These are phyloP conservation scores for Bembecia ichneumoniformis DNA, from an alignment of 2,888 invertebrate species.

Conservation along the genomic window DNA sequence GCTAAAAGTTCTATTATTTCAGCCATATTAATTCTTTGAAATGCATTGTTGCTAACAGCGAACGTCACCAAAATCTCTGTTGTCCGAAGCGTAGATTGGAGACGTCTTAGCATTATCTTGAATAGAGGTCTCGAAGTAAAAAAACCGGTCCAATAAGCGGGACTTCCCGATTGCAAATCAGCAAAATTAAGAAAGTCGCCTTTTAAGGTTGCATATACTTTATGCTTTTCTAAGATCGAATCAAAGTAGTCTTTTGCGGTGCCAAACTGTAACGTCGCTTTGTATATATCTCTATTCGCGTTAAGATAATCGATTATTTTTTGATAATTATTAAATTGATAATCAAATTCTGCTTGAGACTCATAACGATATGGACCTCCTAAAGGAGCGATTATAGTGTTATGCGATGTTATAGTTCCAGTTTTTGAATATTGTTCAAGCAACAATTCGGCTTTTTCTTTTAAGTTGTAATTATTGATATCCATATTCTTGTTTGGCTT, in stretches of 20 bases:
- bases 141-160: slow-evolving; percentile 97
- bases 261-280: slow-evolving; percentile 86
- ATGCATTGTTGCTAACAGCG: slow-evolving; percentile 76
- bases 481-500: slow-evolving; percentile 81
- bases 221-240: slow-evolving; percentile 75
- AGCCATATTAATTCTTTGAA: slow-evolving; percentile 67
- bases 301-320: slow-evolving; percentile 91
- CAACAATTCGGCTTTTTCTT: slow-evolving; percentile 85
- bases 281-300: slow-evolving; percentile 76
- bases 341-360: slow-evolving; percentile 90
- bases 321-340: slow-evolving; percentile 93
- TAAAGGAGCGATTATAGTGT: slow-evolving; percentile 90
- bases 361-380: slow-evolving; percentile 95
- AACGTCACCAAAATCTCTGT: slow-evolving; percentile 89
- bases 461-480: slow-evolving; percentile 86
- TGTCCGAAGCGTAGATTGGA: slow-evolving; percentile 83
- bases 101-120: slow-evolving; percentile 85
- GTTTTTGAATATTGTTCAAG: slow-evolving; percentile 92
- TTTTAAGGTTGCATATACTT: slow-evolving; percentile 77
- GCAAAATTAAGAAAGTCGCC: slow-evolving; percentile 98
- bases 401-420: slow-evolving; percentile 89
- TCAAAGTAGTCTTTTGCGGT: slow-evolving; percentile 91
- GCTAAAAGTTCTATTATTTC: slow-evolving; percentile 62
- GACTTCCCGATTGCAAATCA: slow-evolving; percentile 86
- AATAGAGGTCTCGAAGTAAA: slow-evolving; percentile 89